These are phyloP conservation scores for Dendrolimus pini DNA, from an alignment of 2,888 invertebrate genomes.

Conservation along the genomic window DNA sequence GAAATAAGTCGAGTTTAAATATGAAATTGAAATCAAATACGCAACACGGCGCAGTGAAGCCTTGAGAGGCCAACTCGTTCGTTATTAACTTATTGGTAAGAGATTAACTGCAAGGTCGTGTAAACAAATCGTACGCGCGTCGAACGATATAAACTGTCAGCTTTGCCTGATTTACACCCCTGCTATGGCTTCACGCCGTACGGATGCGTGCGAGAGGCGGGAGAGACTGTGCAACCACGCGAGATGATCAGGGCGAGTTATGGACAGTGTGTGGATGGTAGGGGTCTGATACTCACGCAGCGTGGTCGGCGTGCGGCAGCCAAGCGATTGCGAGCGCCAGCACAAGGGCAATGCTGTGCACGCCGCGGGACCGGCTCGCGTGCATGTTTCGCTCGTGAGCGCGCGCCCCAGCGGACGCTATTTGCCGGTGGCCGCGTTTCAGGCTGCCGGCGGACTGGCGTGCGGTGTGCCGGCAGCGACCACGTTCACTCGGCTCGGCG, in stretches of 20 bases:
- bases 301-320: slow-evolving; percentile 52
- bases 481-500: not conserved
- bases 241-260: slow-evolving; percentile 17
- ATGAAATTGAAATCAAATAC: not conserved
- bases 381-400: slow-evolving; percentile 49
- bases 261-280: slow-evolving; percentile 7
- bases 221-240: slow-evolving; percentile 13
- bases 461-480: slow-evolving; percentile 20
- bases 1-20: too few species aligned
- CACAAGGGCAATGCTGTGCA: slow-evolving; percentile 56
- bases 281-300: slow-evolving; percentile 51
- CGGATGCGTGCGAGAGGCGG: slow-evolving; percentile 20
- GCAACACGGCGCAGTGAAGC: not conserved
- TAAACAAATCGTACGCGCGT: slow-evolving; percentile 29
- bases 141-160: slow-evolving; percentile 27
- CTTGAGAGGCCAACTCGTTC: not conserved
- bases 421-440: slow-evolving; percentile 60
- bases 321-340: slow-evolving; percentile 54
- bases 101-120: slow-evolving; percentile 21
- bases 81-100: slow-evolving; percentile 18
- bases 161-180: slow-evolving; percentile 37
- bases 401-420: slow-evolving; percentile 42
- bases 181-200: slow-evolving; percentile 36
- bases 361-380: slow-evolving; percentile 55
- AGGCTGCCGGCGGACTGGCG: slow-evolving; percentile 59